Base-by-base conservation (phyloP, 2,113 vertebrate genomes). In the Progne subis region DNA sequence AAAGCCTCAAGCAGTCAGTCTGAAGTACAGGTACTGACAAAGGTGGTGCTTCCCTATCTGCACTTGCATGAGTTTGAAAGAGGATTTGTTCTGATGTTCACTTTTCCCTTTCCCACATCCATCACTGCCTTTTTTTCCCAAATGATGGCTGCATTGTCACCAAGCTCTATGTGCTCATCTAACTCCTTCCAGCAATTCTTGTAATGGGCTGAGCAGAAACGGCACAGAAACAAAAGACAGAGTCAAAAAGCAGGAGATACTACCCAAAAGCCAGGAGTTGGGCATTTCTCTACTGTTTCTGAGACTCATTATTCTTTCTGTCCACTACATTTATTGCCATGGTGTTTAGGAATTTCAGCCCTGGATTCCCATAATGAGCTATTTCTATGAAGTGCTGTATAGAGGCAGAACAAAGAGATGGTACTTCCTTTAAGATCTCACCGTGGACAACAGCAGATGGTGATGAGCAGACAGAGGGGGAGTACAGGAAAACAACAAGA, bases 401-500 rank as follows among this genome's bases (percentile, higher is more conserved):
- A 95, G 95, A 96, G 64, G 72, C 86, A 88, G 92, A 97, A 96
- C 94, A 97, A 97, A 97, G 96, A 93, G 86, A 90, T 95, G 80
- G 88, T 94, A 92, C 92, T 95, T 92, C 92, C 88, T 94, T 95
- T 94, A 95, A 94, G 91, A 93, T 94, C 91, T 84, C 88, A 75
- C 96, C 2, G 4, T 88, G 94, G 91, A 92, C 32, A 76, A 93
- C 80, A 97, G 95, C 95, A 97, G 96, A 97, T 96, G 95, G 95
- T 95, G 95, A 96, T 86, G 91, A 94, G 86, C 90, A 94, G 95
- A 90, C 88, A 97, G 94, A 96, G 94, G 94, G 95, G 91, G 95
- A 95, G 91, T 95, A 68, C 83, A 92, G 91, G 94, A 95, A 97
- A 97, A 96, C 95, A 97, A 96, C 19, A 96, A 90, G 95, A 96